Percentiles rank a stretch among this genome's conserved stretches.
Evolutionary conservation across 2,797 vertebrate species (phyloP).

Genomic region (Pteronotus mesoamericanus): DNA sequence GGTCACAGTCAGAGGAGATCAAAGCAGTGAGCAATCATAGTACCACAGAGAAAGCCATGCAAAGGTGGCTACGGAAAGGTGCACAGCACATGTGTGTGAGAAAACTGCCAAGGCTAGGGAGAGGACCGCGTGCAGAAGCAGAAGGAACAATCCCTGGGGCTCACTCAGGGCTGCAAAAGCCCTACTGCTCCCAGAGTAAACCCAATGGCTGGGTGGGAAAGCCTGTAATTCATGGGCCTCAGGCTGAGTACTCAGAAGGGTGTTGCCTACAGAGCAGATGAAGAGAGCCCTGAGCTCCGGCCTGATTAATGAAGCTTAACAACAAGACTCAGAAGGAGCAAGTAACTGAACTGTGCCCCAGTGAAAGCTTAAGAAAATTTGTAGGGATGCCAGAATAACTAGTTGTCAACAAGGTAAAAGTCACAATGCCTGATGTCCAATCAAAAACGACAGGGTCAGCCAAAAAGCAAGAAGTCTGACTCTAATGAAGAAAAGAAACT

Average conservation of each 20-base stretch:
- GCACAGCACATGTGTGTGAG: accelerated
- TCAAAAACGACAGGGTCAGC: background rate
- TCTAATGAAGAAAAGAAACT: background rate
- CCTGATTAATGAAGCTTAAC: background rate
- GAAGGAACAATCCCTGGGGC: background rate
- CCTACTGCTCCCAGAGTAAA: background rate
- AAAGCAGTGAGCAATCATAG: background rate
- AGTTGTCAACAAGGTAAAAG: background rate
- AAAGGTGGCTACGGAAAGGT: background rate
- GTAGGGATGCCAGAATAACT: background rate
- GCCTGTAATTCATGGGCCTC: background rate
- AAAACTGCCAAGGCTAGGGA: background rate
- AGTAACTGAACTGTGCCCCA: background rate
- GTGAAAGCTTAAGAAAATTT: background rate
- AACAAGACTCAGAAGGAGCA: background rate
- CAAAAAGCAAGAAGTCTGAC: background rate
- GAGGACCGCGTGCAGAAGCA: background rate
- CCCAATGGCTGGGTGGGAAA: background rate
- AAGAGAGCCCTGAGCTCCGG: background rate
- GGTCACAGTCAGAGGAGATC: background rate
- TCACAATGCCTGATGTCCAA: accelerated
- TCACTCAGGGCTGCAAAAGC: background rate
- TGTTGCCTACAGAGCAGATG: background rate
- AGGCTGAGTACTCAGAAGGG: background rate
- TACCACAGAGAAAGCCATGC: too few species aligned